Conservation (phyloP, 2,888 invertebrate species). For the Graphium colonna region DNA sequence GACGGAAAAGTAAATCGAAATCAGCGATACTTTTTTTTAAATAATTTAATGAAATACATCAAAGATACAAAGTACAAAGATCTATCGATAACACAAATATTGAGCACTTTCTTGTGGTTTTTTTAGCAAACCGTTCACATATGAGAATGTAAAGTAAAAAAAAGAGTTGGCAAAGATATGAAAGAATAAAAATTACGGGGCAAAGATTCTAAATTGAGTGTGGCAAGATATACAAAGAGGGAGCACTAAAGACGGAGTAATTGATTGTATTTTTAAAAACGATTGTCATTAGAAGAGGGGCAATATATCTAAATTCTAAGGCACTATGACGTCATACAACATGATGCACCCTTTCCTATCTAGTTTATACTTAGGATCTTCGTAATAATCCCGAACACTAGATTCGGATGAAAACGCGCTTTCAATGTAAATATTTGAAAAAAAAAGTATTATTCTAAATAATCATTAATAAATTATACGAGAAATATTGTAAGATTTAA, state of each 20-base stretch:
- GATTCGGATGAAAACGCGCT: constrained; percentile 41
- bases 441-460: constrained; percentile 28
- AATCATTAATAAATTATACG: constrained; percentile 47
- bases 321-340: constrained; percentile 5
- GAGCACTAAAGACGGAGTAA: not conserved
- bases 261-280: not conserved
- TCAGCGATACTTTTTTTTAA: too few relatives aligned
- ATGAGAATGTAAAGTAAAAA: too few relatives aligned
- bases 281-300: not conserved
- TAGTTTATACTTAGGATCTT: constrained; percentile 26
- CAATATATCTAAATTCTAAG: constrained; percentile 16
- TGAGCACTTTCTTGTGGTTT: too few relatives aligned
- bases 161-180: too few relatives aligned
- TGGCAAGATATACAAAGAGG: not conserved
- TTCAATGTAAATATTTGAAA: constrained; percentile 43
- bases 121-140: too few relatives aligned
- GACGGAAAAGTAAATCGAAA: too few relatives aligned
- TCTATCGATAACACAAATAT: too few relatives aligned
- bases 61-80: too few relatives aligned
- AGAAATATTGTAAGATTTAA: constrained; percentile 58
- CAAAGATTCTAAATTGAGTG: not conserved
- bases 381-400: constrained; percentile 28
- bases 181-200: not conserved
- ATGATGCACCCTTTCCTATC: constrained; percentile 35
- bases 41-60: too few relatives aligned